Base-by-base conservation (phyloP, 2,113 vertebrate species). In the Psilopsiagon aymara region DNA sequence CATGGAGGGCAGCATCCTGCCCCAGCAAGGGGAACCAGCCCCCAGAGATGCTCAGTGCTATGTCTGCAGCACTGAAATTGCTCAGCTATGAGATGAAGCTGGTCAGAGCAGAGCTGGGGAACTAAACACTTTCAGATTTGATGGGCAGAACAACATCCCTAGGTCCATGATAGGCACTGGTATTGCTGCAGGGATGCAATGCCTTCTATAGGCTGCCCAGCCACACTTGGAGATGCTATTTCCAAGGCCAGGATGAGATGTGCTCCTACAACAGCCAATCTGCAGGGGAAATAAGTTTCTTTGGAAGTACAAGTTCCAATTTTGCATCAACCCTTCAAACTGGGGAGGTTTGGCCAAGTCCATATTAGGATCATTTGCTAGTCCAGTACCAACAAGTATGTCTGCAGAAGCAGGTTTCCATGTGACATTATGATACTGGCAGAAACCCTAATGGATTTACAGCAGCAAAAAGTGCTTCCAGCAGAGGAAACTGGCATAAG, bases 401-500 rank as follows among this genome's bases (percentile, higher is more conserved):
- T 2, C 19, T 37, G 53, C 67, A 86, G 92, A 17, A 75, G 68
- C 39, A 63, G 73, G 44, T 59, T 77, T 86, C 82, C 68, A 55
- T 7, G 20, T 46, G 71, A 39, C 82, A 43, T 76, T 69, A 74
- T 2, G 6, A 43, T 17, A 41, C 67, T 88, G 78, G 92, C 89
- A 96, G 53, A 70, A 77, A 76, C 71, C 82, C 49, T 75, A 6
- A 3, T 0, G 23, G 75, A 83, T 63, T 93, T 37, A 91, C 41
- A 95, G 43, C 44, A 49, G 57, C n/a, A 84, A 49, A 78, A 94
- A 91, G 66, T 1, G 44, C 62, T 94, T 95, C 82, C 82, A 91
- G 69, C 4, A 0, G 51, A 57, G 62, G 87, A 75, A 94, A 77
- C 70, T 87, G 86, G 94, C 78, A 82, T 21, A 60, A 94, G 21